Evolutionary conservation across 2,888 invertebrate species (phyloP), one percentile per base, ranked within the genome.

Genomic region (Peribatodes rhomboidaria): DNA sequence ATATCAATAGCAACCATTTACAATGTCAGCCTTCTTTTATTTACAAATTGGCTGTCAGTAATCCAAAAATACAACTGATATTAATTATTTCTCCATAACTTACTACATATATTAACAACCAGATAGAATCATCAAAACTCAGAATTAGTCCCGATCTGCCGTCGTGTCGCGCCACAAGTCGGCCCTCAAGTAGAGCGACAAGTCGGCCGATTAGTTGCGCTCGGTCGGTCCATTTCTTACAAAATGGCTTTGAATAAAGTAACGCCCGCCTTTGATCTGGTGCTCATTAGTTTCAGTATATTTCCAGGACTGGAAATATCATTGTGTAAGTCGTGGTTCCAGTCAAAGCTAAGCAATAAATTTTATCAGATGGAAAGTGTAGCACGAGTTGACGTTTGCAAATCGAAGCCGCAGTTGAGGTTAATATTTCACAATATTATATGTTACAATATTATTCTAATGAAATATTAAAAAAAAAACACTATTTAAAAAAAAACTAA

Each of bases 171-270:
- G 7, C 9, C 11, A 37, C 35, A 6, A 16, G 46, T 57, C 27
- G 46, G 14, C 3, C 39, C 9, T 54, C 47, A 2, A 39, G 46
- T 57, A 7, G 50, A 10, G 33, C 59, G 33, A 55, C 61, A n/a
- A 42, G 61, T 68, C 44, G 39, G 18, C 20, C 53, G 62, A 64
- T 65, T 47, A 60, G 63, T 67, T 20, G 55, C 60, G 63, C 57
- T 22, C 22, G 55, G 33, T 49, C 54, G 67, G 57, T 58, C 60
- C 67, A 68, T 69, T 73, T 68, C 67, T 72, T 63, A 65, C 68
- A 67, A 54, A 61, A 69, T 55, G 57, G 63, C 67, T 70, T 61
- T 66, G 69, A 69, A 73, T 73, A 72, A 72, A 67, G 65, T 68
- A 49, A 63, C 61, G 42, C 33, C 44, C 60, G 60, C 69, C 71